Evolutionary conservation across 1,140 invertebrate species (phyloP).

Genomic region (Bombus turneri): DNA sequence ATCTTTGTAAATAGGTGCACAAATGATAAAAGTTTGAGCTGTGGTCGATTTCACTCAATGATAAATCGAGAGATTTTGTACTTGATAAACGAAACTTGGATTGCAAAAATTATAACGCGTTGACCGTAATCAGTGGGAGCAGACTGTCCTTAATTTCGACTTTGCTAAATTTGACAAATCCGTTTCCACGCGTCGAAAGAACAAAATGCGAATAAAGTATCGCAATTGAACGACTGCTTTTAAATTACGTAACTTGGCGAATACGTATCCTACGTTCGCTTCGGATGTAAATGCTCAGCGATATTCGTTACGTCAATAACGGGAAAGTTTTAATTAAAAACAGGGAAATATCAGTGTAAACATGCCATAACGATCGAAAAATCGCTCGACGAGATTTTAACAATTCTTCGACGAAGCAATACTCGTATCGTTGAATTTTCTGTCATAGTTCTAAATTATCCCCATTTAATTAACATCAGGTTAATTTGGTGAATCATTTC

Average conservation of each 20-base stretch:
- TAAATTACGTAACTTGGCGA: not conserved
- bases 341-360: not conserved
- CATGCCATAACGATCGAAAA: not conserved
- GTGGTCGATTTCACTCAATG: too few species aligned
- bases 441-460: constrained; percentile 14
- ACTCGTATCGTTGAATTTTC: too few species aligned
- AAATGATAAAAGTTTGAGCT: too few species aligned
- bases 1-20: too few species aligned
- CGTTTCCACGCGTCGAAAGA: not conserved
- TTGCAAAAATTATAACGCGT: not conserved
- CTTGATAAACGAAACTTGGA: not conserved
- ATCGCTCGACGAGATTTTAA: not conserved
- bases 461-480: constrained; percentile 5
- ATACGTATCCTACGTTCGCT: not conserved
- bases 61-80: not conserved
- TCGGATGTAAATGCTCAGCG: not conserved
- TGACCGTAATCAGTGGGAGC: too few species aligned
- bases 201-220: not conserved
- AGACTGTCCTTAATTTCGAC: not conserved
- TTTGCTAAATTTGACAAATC: not conserved
- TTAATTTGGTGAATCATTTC: constrained; percentile 28
- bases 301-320: not conserved
- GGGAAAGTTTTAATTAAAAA: constrained; percentile 5
- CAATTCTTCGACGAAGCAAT: not conserved
- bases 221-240: not conserved